A percentile compares a stretch with the other conserved stretches of the same genome.
Conservation (phyloP, 2,888 invertebrate genomes). For the Argyra leucocephala region DNA sequence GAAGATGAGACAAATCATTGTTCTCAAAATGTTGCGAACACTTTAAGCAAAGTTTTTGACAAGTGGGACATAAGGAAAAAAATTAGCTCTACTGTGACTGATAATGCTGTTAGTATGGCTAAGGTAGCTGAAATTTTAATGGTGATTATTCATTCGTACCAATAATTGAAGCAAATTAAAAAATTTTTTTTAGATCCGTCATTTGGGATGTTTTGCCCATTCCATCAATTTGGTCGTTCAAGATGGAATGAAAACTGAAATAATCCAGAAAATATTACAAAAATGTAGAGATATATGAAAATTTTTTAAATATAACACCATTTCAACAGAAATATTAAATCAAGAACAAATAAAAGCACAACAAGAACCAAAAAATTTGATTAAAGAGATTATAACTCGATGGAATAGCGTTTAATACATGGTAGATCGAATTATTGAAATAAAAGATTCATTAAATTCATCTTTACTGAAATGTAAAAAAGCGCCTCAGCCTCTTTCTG, state of each 20-base stretch:
- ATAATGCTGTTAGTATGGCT: conserved; percentile 9
- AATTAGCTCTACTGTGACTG: conserved; percentile 8
- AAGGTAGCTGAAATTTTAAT: not conserved
- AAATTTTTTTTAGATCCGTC: no score
- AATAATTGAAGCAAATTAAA: not conserved
- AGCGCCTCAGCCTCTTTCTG: not conserved
- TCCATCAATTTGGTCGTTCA: not conserved
- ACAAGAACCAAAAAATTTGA: not conserved
- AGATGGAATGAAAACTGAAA: not conserved
- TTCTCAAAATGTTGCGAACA: not conserved
- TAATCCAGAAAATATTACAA: conserved; percentile 2
- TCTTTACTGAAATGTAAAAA: not conserved
- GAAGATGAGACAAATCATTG: no score
- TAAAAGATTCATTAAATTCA: not conserved
- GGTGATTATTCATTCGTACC: no score
- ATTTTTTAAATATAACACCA: conserved; percentile 2
- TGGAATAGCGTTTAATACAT: no score
- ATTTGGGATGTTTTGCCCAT: conserved; percentile 1
- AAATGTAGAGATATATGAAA: not conserved
- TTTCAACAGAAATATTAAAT: not conserved
- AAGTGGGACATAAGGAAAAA: conserved; percentile 4
- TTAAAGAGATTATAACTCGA: not conserved
- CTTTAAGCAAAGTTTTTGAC: not conserved
- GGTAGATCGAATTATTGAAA: not conserved
- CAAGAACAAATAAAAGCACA: not conserved